phyloP scores from a whole-genome alignment of 2,888 invertebrate species.

The Polylopha cassiicola region DNA sequence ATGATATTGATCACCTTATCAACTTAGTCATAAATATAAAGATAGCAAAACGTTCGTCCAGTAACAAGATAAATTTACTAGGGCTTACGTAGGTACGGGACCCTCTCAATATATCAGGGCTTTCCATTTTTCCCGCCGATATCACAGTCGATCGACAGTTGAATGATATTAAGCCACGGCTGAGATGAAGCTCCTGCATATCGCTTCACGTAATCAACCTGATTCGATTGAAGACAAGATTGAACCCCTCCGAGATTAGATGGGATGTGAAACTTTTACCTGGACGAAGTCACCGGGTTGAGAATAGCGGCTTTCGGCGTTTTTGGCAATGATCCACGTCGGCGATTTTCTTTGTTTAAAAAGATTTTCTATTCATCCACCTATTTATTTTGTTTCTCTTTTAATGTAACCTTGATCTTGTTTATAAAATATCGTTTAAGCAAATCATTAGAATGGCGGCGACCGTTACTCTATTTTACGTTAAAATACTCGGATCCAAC shows the following conservation, averaged over 20 bases:
- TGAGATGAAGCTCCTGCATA: conserved; percentile 22
- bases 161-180: conserved; percentile 20
- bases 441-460: too few species aligned
- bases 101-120: not conserved
- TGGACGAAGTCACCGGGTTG: conserved; percentile 12
- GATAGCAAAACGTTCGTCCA: too few species aligned
- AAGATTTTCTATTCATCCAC: too few species aligned
- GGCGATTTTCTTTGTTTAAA: conserved; percentile 11
- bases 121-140: conserved; percentile 11
- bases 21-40: too few species aligned
- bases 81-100: too few species aligned
- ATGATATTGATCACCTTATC: too few species aligned
- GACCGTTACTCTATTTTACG: too few species aligned
- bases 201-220: conserved; percentile 24
- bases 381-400: too few species aligned
- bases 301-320: conserved; percentile 1
- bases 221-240: conserved; percentile 27
- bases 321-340: not conserved
- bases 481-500: too few species aligned
- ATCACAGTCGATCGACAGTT: conserved; percentile 11
- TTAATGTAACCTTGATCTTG: too few species aligned
- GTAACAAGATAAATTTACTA: too few species aligned
- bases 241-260: conserved; percentile 24
- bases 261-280: conserved; percentile 17
- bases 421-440: too few species aligned